Evolutionary conservation across 2,113 vertebrate genomes (phyloP).

Genomic region (Chlorodrepanis virens): DNA sequence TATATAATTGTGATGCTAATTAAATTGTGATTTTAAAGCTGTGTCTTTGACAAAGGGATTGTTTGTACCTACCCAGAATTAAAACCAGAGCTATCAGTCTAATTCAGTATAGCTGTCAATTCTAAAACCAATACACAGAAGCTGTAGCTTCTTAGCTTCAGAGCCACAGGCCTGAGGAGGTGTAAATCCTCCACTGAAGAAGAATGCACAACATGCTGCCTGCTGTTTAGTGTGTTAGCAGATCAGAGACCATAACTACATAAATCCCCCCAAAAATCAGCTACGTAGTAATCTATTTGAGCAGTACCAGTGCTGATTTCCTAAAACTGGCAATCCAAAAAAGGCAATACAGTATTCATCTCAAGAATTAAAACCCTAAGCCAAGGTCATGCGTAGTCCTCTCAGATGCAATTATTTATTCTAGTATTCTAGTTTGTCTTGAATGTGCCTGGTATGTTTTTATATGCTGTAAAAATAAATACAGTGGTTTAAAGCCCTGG

Average conservation of each 20-base stretch:
- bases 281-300: slow-evolving; percentile 57
- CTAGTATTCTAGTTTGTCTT: neutral
- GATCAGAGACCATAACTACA: slow-evolving; percentile 3
- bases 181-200: slow-evolving; percentile 55
- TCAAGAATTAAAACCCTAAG: slow-evolving; percentile 15
- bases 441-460: neutral
- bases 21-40: slow-evolving; percentile 47
- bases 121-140: slow-evolving; percentile 56
- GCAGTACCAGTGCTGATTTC: slow-evolving; percentile 49
- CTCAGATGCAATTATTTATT: slow-evolving; percentile 4
- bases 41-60: slow-evolving; percentile 48
- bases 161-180: slow-evolving; percentile 1
- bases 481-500: neutral
- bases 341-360: neutral
- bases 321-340: slow-evolving; percentile 55
- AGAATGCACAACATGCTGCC: slow-evolving; percentile 4
- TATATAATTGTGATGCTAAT: slow-evolving; percentile 22
- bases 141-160: slow-evolving; percentile 29
- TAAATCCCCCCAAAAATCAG: slow-evolving; percentile 46
- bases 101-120: slow-evolving; percentile 38
- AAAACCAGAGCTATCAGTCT: slow-evolving; percentile 58
- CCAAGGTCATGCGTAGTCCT: neutral
- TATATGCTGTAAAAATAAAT: slow-evolving; percentile 8
- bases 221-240: slow-evolving; percentile 44
- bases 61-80: slow-evolving; percentile 54